Conservation (phyloP, 2,113 vertebrate species). For the Colinus virginianus region DNA sequence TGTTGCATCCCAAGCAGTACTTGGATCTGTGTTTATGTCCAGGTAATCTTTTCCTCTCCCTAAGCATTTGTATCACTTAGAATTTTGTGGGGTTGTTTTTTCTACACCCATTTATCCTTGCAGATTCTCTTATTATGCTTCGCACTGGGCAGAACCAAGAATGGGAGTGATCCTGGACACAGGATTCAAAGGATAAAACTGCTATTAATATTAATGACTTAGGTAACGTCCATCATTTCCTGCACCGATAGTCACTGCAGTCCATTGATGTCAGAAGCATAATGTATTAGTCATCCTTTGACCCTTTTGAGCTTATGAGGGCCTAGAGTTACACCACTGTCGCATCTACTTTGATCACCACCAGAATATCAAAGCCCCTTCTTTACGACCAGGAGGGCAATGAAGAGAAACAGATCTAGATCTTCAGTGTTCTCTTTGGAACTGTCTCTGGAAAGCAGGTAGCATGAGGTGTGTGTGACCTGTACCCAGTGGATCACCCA, state of each 20-base stretch:
- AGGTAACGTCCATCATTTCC: neutral
- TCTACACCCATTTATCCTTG: neutral
- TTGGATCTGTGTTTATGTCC: neutral
- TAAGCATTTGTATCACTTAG: neutral
- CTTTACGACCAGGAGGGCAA: neutral
- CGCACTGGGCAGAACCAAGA: neutral
- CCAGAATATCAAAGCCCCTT: neutral
- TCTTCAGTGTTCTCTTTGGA: neutral
- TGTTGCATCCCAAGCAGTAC: neutral
- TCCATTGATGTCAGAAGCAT: neutral
- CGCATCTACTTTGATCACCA: neutral
- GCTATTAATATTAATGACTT: neutral
- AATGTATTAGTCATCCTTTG: neutral
- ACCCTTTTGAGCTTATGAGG: neutral
- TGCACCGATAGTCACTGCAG: neutral
- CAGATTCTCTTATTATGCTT: neutral
- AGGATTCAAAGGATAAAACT: neutral
- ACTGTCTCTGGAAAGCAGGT: neutral
- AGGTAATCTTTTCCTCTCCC: neutral
- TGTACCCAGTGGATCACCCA: neutral
- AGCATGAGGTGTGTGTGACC: accelerated
- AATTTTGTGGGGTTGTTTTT: neutral
- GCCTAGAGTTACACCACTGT: neutral
- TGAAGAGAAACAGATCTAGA: neutral
- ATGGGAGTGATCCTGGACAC: neutral